Percentiles rank a stretch among this genome's conserved stretches.
Evolutionary conservation across 2,797 vertebrate genomes (phyloP).

Genomic region (Mormyrops boulengeri): DNA sequence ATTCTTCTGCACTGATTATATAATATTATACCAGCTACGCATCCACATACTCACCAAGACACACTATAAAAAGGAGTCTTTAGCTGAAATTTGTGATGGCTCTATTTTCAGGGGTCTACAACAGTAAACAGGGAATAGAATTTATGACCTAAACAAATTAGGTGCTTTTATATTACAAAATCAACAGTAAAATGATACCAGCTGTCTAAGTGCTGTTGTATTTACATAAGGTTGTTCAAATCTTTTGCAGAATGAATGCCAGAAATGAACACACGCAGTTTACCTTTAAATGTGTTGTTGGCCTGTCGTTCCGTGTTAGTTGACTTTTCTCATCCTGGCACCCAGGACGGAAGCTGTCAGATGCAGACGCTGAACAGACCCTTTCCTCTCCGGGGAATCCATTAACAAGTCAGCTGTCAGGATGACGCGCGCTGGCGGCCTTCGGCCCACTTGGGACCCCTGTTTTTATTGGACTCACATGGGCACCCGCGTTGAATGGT

Average conservation of each 20-base stretch:
- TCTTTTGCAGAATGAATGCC: background rate
- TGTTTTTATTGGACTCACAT: constrained; percentile 60
- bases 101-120: background rate
- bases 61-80: background rate
- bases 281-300: background rate
- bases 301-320: background rate
- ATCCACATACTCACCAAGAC: background rate
- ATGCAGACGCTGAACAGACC: constrained; percentile 52
- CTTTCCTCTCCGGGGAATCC: constrained; percentile 30
- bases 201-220: background rate
- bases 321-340: constrained; percentile 36
- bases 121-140: background rate
- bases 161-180: background rate
- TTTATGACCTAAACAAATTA: background rate
- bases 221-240: background rate
- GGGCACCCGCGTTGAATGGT: constrained; percentile 62
- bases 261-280: background rate
- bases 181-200: background rate
- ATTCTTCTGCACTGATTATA: no score
- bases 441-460: constrained; percentile 32
- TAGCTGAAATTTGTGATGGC: background rate
- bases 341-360: constrained; percentile 56
- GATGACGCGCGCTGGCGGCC: constrained; percentile 25
- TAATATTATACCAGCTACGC: background rate
- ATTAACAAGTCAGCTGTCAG: constrained; percentile 40